Conservation (phyloP, 92 coral and sea anemone genomes). For the Paramuricea clavata region DNA sequence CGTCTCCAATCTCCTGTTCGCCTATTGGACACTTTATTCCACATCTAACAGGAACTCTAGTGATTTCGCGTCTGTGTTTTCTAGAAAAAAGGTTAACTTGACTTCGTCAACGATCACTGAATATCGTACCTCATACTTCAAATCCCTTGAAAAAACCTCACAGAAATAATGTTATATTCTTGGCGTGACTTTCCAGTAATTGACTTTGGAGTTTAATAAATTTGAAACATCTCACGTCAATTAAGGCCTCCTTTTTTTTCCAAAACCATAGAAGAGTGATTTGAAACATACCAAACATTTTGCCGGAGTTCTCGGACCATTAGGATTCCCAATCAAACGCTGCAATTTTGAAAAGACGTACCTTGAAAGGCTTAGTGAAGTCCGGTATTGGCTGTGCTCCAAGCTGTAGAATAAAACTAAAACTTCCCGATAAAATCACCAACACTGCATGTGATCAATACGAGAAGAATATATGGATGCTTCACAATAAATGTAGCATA, state of each 20-base stretch:
- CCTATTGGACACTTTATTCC: not conserved
- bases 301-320: too few relatives aligned
- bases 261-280: too few relatives aligned
- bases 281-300: too few relatives aligned
- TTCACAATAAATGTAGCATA: slow-evolving; percentile 85
- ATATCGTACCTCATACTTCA: slow-evolving; percentile 93
- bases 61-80: slow-evolving; percentile 46
- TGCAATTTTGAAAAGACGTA: slow-evolving; percentile 36
- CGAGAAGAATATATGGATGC: slow-evolving; percentile 83
- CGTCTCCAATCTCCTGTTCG: slow-evolving; percentile 28
- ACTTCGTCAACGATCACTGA: slow-evolving; percentile 91
- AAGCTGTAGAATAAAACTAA: slow-evolving; percentile 85
- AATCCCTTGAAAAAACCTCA: slow-evolving; percentile 74
- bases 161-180: not conserved
- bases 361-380: slow-evolving; percentile 90
- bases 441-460: slow-evolving; percentile 69
- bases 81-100: slow-evolving; percentile 75
- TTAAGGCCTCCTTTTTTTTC: too few relatives aligned
- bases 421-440: slow-evolving; percentile 74
- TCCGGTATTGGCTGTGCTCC: slow-evolving; percentile 91
- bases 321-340: too few relatives aligned
- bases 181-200: not conserved
- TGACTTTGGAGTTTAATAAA: too few relatives aligned
- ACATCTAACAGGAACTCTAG: slow-evolving; percentile 63
- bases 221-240: too few relatives aligned